Evolutionary conservation across 2,113 vertebrate species (phyloP).

Genomic region (Laticauda colubrina): DNA sequence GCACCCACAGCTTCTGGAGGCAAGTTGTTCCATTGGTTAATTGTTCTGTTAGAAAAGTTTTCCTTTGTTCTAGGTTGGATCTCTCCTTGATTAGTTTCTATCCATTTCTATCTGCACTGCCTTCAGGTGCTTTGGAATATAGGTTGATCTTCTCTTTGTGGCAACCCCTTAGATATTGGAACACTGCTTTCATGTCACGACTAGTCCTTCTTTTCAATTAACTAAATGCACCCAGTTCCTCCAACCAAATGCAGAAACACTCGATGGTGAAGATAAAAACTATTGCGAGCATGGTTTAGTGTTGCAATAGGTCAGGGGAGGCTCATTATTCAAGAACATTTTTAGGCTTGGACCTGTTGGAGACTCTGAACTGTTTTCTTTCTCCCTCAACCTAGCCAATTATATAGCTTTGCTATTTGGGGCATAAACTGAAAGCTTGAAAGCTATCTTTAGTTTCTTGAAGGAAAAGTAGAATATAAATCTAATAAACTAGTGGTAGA

Average conservation of each 20-base stretch:
- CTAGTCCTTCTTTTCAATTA: neutral
- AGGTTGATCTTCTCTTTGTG: neutral
- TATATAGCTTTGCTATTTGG: neutral
- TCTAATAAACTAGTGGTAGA: neutral
- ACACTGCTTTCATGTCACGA: neutral
- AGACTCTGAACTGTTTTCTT: neutral
- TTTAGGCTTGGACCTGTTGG: neutral
- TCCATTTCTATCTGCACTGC: neutral
- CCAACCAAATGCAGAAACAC: neutral
- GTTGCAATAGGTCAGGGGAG: neutral
- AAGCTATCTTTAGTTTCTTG: neutral
- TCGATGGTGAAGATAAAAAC: neutral
- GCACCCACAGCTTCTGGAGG: neutral
- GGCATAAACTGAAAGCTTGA: neutral
- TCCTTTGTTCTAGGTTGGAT: neutral
- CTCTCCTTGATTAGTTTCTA: neutral
- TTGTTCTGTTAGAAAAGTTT: neutral
- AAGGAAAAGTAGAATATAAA: neutral
- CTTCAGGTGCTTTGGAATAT: neutral
- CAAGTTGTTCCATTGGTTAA: neutral
- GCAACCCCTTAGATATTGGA: neutral
- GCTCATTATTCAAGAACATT: neutral
- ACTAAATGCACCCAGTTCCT: neutral
- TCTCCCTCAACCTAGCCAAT: neutral
- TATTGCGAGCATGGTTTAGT: neutral